Percentiles rank a stretch among this genome's conserved stretches.
Evolutionary conservation across 2,113 vertebrate species (phyloP).

Genomic region (Naja naja): DNA sequence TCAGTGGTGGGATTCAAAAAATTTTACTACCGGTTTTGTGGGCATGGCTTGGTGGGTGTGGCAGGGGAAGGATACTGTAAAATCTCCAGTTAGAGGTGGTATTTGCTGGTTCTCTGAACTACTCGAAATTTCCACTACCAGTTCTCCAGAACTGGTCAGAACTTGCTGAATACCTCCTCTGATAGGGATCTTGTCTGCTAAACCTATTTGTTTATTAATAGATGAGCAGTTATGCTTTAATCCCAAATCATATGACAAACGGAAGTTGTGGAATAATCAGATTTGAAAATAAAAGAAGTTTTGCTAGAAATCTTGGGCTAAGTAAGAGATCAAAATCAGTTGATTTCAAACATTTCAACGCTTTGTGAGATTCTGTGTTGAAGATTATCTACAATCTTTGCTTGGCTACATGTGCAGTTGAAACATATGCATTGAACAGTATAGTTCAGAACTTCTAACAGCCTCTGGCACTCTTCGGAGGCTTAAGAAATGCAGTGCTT

Average conservation of each 20-base stretch:
- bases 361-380: not conserved
- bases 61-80: no score
- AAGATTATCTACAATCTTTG: not conserved
- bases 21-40: no score
- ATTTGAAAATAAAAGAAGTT: not conserved
- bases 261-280: not conserved
- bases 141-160: no score
- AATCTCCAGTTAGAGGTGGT: no score
- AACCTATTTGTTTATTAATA: not conserved
- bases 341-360: not conserved
- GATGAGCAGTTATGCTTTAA: not conserved
- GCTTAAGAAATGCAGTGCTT: not conserved
- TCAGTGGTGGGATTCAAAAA: no score
- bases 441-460: not conserved
- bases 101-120: no score
- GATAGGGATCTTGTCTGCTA: not conserved
- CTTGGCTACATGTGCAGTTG: not conserved
- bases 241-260: not conserved
- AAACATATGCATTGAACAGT: no score
- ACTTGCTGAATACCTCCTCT: no score
- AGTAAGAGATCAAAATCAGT: not conserved
- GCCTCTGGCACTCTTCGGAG: fast-evolving
- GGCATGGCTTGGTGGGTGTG: no score
- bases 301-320: not conserved
- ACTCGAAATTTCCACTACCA: no score